Conservation (phyloP, 2,888 invertebrate species). For the Nematopogon swammerdamellus region DNA sequence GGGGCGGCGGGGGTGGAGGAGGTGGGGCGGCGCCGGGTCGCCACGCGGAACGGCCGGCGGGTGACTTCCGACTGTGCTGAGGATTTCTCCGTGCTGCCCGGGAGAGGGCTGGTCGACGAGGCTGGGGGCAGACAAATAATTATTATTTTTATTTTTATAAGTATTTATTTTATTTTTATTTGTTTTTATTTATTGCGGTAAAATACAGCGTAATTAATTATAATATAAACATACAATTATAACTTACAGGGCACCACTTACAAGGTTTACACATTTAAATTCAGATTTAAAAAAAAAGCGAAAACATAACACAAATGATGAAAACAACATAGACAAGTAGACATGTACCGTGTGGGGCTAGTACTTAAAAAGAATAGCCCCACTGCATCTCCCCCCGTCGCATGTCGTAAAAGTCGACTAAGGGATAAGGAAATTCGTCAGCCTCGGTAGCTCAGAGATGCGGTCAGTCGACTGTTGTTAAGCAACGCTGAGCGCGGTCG, state of each 20-base stretch:
- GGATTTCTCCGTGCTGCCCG: constrained; percentile 13
- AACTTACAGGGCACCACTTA: too few species aligned
- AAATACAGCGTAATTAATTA: too few species aligned
- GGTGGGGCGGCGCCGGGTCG: constrained; percentile 27
- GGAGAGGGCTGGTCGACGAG: not conserved
- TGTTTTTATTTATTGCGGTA: not conserved
- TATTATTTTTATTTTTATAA: not conserved
- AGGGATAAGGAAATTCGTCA: not conserved
- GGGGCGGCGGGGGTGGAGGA: constrained; percentile 5
- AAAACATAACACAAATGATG: too few species aligned
- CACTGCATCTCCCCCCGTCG: too few species aligned
- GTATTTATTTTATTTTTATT: not conserved
- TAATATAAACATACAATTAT: too few species aligned
- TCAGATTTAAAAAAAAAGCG: too few species aligned
- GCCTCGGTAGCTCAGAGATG: not conserved
- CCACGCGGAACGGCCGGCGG: constrained; percentile 33
- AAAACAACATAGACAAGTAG: too few species aligned
- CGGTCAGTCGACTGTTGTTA: not conserved
- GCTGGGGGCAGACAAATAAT: not conserved
- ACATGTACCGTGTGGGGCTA: too few species aligned
- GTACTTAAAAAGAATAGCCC: too few species aligned
- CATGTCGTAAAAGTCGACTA: too few species aligned
- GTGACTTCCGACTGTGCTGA: constrained; percentile 13
- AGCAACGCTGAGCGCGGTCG: not conserved
- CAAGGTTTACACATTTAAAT: too few species aligned